Conservation (phyloP, 2,888 invertebrate species). For the Petrophora chlorosata region DNA sequence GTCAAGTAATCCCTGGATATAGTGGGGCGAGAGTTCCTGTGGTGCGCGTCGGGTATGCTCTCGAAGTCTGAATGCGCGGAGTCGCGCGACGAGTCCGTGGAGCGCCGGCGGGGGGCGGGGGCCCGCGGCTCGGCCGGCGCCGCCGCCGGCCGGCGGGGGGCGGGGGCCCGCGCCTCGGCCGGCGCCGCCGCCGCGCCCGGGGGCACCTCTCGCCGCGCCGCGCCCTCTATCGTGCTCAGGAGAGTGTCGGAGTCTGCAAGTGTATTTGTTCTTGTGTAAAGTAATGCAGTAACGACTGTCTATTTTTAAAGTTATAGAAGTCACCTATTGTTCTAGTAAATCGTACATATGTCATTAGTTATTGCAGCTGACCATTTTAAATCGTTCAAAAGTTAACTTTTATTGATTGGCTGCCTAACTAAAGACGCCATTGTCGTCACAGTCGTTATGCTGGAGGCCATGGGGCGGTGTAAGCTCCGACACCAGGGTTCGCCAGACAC, state of each 20-base stretch:
- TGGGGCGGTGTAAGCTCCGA: too few relatives aligned
- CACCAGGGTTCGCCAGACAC: too few relatives aligned
- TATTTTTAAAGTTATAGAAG: too few relatives aligned
- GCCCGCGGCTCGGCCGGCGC: background rate
- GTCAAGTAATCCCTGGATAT: conserved; percentile 20
- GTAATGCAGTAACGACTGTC: too few relatives aligned
- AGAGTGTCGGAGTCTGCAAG: conserved; percentile 66
- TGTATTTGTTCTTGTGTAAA: background rate
- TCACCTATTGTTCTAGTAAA: too few relatives aligned
- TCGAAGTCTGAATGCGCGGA: conserved; percentile 6
- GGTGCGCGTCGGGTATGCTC: background rate
- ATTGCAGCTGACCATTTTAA: too few relatives aligned
- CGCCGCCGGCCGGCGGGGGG: background rate
- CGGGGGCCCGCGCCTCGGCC: conserved; percentile 7
- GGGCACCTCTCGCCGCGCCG: background rate
- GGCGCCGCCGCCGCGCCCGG: conserved; percentile 11
- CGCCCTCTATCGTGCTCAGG: conserved; percentile 42
- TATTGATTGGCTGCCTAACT: too few relatives aligned
- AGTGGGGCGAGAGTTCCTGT: background rate
- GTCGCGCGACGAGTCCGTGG: background rate
- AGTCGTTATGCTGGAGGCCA: too few relatives aligned
- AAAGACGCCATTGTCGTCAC: too few relatives aligned
- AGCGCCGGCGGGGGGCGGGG: too few relatives aligned
- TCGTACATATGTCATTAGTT: too few relatives aligned
- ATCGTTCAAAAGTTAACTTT: too few relatives aligned